phyloP scores from a whole-genome alignment of 2,888 invertebrate genomes.

The Limenitis camilla region DNA sequence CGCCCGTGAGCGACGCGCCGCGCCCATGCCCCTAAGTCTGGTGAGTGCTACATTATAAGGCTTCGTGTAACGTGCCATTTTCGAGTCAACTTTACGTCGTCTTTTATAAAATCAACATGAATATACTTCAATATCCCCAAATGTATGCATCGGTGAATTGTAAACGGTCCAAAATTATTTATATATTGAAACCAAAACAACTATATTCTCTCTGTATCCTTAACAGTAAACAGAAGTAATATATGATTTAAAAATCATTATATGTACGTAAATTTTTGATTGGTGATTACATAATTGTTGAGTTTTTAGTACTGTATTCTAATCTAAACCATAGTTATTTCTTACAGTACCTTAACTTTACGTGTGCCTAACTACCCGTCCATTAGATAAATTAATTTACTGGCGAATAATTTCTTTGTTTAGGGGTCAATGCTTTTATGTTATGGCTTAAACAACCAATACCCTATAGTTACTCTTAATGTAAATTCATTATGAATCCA shows the following conservation, averaged over 20 bases:
- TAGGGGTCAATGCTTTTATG: background rate
- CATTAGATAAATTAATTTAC: background rate
- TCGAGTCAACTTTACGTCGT: slow-evolving; percentile 38
- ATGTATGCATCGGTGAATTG: no score
- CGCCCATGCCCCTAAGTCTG: slow-evolving; percentile 70
- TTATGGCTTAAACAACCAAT: background rate
- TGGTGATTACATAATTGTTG: no score
- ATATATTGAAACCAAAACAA: no score
- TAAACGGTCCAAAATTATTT: no score
- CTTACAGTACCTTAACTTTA: no score
- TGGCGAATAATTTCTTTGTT: background rate
- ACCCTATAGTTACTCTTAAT: slow-evolving; percentile 1
- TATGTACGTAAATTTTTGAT: no score
- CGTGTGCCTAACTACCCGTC: background rate
- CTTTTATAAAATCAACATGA: slow-evolving; percentile 3
- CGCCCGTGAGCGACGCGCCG: slow-evolving; percentile 61
- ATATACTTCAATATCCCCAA: background rate
- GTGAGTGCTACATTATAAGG: slow-evolving; percentile 71
- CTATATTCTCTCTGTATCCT: no score
- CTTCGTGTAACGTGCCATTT: slow-evolving; percentile 61
- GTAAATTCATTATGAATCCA: slow-evolving; percentile 15
- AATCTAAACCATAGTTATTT: no score
- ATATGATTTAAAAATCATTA: no score
- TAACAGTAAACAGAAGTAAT: no score
- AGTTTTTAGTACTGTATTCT: no score